Conservation (phyloP, 2,888 invertebrate genomes). For the Pomacea canaliculata region DNA sequence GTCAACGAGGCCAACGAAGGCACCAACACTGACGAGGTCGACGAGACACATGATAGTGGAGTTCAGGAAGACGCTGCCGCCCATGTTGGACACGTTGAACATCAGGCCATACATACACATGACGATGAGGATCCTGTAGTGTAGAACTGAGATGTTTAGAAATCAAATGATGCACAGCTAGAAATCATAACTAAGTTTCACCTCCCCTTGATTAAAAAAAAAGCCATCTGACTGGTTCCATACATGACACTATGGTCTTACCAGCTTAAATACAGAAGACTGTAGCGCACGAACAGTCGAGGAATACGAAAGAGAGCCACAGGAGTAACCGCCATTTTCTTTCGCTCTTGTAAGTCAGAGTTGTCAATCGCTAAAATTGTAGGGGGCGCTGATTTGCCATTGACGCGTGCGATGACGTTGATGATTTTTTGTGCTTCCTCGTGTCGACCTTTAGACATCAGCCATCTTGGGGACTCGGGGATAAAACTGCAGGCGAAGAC, state of each 20-base stretch:
- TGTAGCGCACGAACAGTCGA: constrained; percentile 14
- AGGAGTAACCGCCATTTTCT: constrained; percentile 1
- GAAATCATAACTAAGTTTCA: too few species aligned
- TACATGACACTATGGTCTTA: neutral
- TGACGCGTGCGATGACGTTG: constrained; percentile 2
- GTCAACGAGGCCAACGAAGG: constrained; percentile 45
- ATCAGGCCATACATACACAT: constrained; percentile 43
- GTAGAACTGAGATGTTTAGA: too few species aligned
- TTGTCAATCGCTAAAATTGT: neutral
- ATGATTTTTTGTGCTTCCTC: constrained; percentile 68
- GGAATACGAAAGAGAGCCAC: constrained; percentile 3
- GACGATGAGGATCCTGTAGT: too few species aligned
- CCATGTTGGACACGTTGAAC: constrained; percentile 47
- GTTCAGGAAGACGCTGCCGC: constrained; percentile 54
- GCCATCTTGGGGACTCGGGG: constrained; percentile 27
- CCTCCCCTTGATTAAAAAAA: too few species aligned
- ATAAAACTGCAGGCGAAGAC: constrained; percentile 6
- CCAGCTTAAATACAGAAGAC: constrained; percentile 10
- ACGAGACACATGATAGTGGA: constrained; percentile 48
- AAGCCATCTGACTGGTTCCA: too few species aligned
- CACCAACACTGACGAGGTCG: constrained; percentile 46
- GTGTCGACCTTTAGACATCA: constrained; percentile 18
- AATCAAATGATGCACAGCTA: too few species aligned
- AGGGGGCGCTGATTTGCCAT: neutral
- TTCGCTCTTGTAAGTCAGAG: neutral